phyloP scores from a whole-genome alignment of 35 echinoderm and acorn worm genomes.

The Heliocidaris erythrogramma region DNA sequence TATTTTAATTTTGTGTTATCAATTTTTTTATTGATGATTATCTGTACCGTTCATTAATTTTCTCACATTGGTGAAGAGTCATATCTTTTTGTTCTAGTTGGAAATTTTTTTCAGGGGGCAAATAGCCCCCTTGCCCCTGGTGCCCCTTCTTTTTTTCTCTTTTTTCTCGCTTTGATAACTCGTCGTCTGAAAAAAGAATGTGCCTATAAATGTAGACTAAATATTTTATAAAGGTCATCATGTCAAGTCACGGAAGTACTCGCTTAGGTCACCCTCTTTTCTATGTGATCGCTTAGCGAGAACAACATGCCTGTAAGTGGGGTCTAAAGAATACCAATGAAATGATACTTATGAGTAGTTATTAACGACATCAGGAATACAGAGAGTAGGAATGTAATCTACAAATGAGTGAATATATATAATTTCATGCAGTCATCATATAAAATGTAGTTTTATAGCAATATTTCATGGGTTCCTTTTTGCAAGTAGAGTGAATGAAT shows the following conservation, averaged over 20 bases:
- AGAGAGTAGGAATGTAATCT: not conserved
- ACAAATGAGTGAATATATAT: not conserved
- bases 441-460: not conserved
- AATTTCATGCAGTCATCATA: not conserved
- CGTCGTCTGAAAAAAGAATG: not conserved
- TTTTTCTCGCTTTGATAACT: too few species aligned
- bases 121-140: too few species aligned
- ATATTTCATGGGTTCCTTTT: not conserved
- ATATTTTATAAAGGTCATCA: not conserved
- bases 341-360: not conserved
- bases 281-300: not conserved
- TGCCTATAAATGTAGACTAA: not conserved
- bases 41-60: too few species aligned
- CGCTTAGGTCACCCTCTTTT: not conserved
- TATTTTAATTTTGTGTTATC: too few species aligned
- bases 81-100: too few species aligned
- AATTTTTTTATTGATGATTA: too few species aligned
- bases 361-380: not conserved
- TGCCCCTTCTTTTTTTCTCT: too few species aligned
- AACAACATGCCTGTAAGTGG: conserved; percentile 27
- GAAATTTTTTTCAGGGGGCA: too few species aligned
- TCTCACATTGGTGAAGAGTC: too few species aligned
- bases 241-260: not conserved
- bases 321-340: not conserved
- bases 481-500: not conserved